Conservation (phyloP, 2,888 invertebrate genomes). For the Yponomeuta sedellus region DNA sequence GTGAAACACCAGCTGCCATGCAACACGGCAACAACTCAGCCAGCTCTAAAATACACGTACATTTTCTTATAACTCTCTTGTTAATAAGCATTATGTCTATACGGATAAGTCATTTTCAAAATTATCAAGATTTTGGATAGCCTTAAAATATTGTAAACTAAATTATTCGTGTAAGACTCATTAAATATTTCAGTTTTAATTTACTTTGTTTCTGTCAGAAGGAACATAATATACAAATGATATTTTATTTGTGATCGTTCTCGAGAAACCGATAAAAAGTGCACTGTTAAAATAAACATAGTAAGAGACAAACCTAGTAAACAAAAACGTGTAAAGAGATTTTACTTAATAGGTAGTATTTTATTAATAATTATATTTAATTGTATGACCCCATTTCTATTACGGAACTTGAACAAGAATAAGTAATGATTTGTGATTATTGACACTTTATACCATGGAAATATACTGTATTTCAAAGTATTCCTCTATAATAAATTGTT, state of each 20-base stretch:
- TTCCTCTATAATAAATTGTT: background rate
- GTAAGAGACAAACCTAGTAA: too few species aligned
- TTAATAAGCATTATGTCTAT: constrained; percentile 10
- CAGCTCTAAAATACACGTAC: constrained; percentile 32
- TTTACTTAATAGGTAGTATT: constrained; percentile 6
- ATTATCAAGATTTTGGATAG: constrained; percentile 55
- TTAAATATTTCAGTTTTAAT: background rate
- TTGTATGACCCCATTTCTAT: background rate
- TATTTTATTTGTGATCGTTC: constrained; percentile 1
- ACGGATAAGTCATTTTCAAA: constrained; percentile 22
- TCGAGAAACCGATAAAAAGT: too few species aligned
- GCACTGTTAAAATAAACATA: too few species aligned
- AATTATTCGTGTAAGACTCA: background rate
- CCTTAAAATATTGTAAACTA: constrained; percentile 22
- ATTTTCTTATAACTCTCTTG: constrained; percentile 23
- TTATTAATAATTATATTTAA: constrained; percentile 3
- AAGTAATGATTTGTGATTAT: background rate
- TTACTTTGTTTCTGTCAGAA: background rate
- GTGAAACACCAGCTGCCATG: constrained; percentile 85
- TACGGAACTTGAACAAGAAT: background rate
- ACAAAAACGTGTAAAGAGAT: background rate
- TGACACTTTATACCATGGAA: background rate
- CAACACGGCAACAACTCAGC: constrained; percentile 80
- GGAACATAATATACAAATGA: constrained; percentile 12
- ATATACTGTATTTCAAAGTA: background rate